These are phyloP conservation scores for Holacanthella duospinosa DNA, from an alignment of 2,888 invertebrate species.

Conservation along the genomic window DNA sequence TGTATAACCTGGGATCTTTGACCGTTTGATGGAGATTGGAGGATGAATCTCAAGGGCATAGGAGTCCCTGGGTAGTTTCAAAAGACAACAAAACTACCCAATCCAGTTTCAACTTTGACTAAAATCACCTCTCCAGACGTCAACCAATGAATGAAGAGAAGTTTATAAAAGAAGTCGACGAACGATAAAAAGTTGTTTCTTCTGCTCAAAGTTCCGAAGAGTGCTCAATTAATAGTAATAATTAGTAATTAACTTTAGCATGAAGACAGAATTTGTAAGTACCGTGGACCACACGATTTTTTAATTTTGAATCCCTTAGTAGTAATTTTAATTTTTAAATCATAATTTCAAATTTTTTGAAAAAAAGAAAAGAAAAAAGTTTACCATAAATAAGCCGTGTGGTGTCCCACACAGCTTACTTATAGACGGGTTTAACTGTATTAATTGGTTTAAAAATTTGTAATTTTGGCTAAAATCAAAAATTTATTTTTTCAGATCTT, in stretches of 20 bases:
- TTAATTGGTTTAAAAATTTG: too few relatives aligned
- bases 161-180: background rate
- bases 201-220: background rate
- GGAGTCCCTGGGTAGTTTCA: background rate
- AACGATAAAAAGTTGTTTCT: background rate
- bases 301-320: too few relatives aligned
- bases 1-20: background rate
- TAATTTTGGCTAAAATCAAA: background rate
- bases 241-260: background rate
- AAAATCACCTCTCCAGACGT: background rate
- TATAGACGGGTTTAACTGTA: too few relatives aligned
- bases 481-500: background rate
- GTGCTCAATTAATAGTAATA: background rate
- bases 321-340: background rate
- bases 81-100: background rate
- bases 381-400: too few relatives aligned
- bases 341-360: background rate
- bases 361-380: too few relatives aligned
- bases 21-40: constrained; percentile 1
- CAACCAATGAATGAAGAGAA: background rate
- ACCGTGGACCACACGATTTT: too few relatives aligned
- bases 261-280: background rate
- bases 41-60: constrained; percentile 1
- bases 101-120: constrained; percentile 4
- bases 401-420: too few relatives aligned